These are phyloP conservation scores for Steatocranus sp. DNA, from an alignment of 2,797 vertebrate species.

Conservation along the genomic window DNA sequence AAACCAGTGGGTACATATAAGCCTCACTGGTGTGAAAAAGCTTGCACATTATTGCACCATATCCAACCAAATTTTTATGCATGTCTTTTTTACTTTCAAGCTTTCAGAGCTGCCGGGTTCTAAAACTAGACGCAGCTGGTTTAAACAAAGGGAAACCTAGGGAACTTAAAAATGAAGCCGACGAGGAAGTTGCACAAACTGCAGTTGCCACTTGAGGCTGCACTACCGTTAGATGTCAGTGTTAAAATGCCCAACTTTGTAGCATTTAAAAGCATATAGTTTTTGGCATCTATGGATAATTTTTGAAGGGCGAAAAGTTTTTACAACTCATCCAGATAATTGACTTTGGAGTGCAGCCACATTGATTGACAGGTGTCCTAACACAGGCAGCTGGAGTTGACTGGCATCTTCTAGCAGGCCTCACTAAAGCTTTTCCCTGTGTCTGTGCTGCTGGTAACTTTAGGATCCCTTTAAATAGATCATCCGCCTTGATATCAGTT, in stretches of 20 bases:
- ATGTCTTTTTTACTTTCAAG: not conserved
- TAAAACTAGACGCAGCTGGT: not conserved
- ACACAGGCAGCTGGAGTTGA: not conserved
- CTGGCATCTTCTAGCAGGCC: not conserved
- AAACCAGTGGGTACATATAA: not conserved
- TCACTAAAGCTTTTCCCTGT: not conserved
- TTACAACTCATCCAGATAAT: not conserved
- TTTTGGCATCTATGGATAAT: not conserved
- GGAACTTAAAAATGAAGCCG: accelerated
- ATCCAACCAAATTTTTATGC: not conserved
- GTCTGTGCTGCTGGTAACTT: not conserved
- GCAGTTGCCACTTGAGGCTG: not conserved
- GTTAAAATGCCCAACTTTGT: not conserved
- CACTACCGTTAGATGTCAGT: not conserved
- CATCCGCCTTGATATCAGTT: not conserved
- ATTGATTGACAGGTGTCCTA: not conserved
- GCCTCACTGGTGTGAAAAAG: not conserved
- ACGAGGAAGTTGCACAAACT: not conserved
- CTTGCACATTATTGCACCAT: constrained; percentile 1
- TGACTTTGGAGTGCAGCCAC: not conserved
- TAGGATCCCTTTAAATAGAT: not conserved
- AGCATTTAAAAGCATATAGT: not conserved
- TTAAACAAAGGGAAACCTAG: not conserved
- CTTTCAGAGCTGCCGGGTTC: not conserved
- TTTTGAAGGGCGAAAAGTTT: not conserved